These are phyloP conservation scores for Takifugu rubripes DNA, from an alignment of 2,797 vertebrate species.

Conservation along the genomic window DNA sequence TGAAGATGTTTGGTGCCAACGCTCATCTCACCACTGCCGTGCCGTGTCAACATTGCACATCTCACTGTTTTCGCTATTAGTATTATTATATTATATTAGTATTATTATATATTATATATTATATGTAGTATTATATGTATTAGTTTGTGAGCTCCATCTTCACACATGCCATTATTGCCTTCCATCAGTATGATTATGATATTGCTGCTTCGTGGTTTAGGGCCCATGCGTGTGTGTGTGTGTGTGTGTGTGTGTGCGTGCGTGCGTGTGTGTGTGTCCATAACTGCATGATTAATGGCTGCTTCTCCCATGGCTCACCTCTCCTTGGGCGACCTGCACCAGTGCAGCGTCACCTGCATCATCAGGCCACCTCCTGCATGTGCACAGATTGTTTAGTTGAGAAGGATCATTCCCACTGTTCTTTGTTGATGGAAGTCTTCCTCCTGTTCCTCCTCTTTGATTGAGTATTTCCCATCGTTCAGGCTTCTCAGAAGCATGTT, in stretches of 20 bases:
- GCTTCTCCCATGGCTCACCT: slow-evolving; percentile 67
- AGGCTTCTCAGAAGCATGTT: slow-evolving; percentile 28
- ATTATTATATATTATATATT: too few relatives aligned
- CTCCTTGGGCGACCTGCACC: slow-evolving; percentile 50
- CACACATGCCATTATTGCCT: too few relatives aligned
- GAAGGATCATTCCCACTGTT: slow-evolving; percentile 20
- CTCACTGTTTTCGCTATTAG: background rate
- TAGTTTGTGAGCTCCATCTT: slow-evolving; percentile 2
- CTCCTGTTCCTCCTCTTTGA: slow-evolving; percentile 4
- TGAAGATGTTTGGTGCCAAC: slow-evolving; percentile 56
- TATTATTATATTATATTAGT: too few relatives aligned
- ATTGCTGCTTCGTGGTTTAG: too few relatives aligned
- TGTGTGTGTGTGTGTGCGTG: slow-evolving; percentile 22
- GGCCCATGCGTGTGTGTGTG: slow-evolving; percentile 17
- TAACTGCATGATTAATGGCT: slow-evolving; percentile 69
- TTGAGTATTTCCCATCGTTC: slow-evolving; percentile 25
- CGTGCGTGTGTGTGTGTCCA: slow-evolving; percentile 19
- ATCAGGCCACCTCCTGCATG: slow-evolving; percentile 21
- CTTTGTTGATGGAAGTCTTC: slow-evolving; percentile 29
- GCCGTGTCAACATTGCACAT: background rate
- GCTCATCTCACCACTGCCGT: background rate
- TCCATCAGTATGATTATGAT: too few relatives aligned
- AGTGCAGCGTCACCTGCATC: slow-evolving; percentile 36
- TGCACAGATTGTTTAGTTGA: slow-evolving; percentile 34
- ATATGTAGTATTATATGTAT: background rate